Evolutionary conservation across 2,797 vertebrate genomes (phyloP), one percentile per base, ranked within the genome.

Genomic region (Manis pentadactyla): DNA sequence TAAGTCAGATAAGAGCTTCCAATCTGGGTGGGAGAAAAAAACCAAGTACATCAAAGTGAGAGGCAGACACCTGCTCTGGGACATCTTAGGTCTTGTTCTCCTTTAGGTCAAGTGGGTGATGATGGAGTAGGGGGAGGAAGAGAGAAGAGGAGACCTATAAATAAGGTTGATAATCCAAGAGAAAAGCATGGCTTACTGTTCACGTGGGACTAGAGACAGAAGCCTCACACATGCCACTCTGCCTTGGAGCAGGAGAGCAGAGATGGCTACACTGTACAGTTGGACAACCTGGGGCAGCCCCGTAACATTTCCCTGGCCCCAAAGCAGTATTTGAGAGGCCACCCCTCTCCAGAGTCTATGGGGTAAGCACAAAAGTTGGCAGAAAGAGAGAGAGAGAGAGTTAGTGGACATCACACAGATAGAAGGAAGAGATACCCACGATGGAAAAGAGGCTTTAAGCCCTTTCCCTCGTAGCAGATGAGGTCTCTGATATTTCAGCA

Each of bases 111-210:
- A 74, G 37, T 29, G 2, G 4, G 7, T 14, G 18, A 42, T 3
- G 6, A 49, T 2, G 1, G 27, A n/a, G 12, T 5, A 68, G 21
- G 53, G 0, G 3, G 12, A 46, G 6, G 6, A 4, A 46, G n/a
- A 79, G 75, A 71, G 18, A 57, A 85, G 25, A 42, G 15, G 2
- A 53, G 61, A 37, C 8, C 10, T 37, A 57, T 73, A 21, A 59
- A 49, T 31, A 37, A 63, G 2, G 7, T 1, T 82, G 66, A 13
- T 37, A 29, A 23, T 29, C 14, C 83, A 78, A 79, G 42, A 57
- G 9, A 19, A 63, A 68, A 82, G 29, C 90, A 77, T 7, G 23
- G 23, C 3, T 39, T 5, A 1, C 13, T 27, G 29, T 39, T 3
- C 21, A 23, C 29, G 13, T 27, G 25, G 49, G 78, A 75, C 4